Conservation (phyloP, 1,140 invertebrate species). For the Temnothorax longispinosus region DNA sequence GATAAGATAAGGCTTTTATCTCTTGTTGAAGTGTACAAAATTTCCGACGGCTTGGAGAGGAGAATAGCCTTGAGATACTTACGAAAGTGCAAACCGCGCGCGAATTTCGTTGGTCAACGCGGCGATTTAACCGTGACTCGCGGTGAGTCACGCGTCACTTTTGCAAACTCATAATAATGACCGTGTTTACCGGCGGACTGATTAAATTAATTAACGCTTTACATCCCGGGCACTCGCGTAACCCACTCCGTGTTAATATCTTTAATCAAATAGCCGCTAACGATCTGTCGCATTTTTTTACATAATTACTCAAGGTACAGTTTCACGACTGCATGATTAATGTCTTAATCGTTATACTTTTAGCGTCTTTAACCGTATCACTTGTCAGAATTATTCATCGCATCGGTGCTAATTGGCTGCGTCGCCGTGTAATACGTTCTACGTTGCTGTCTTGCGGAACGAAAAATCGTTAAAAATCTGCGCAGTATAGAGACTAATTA, state of each 20-base stretch:
- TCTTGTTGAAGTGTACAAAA: conserved; percentile 1
- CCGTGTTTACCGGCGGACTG: not conserved
- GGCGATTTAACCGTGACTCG: conserved; percentile 43
- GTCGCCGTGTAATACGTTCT: not conserved
- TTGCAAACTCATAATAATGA: conserved; percentile 63
- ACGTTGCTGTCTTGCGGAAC: not conserved
- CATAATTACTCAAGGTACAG: conserved; percentile 14
- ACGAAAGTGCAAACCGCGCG: conserved; percentile 51
- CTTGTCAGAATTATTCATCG: not conserved
- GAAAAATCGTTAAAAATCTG: not conserved
- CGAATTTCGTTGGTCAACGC: conserved; percentile 56
- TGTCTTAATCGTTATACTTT: not conserved
- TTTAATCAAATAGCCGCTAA: conserved; percentile 36
- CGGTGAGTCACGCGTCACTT: conserved; percentile 64
- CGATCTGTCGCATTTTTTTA: conserved; percentile 49
- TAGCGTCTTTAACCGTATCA: not conserved
- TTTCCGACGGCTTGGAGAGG: not conserved
- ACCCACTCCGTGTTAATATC: conserved; percentile 36
- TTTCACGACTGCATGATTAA: not conserved
- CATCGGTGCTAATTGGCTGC: not conserved
- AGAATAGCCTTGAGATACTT: conserved; percentile 62
- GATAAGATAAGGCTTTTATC: conserved; percentile 64
- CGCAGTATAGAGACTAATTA: not conserved
- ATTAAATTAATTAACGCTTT: conserved; percentile 19
- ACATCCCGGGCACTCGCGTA: not conserved